These are phyloP conservation scores for Mormyrus lacerda DNA, from an alignment of 2,113 vertebrate species.

Conservation along the genomic window DNA sequence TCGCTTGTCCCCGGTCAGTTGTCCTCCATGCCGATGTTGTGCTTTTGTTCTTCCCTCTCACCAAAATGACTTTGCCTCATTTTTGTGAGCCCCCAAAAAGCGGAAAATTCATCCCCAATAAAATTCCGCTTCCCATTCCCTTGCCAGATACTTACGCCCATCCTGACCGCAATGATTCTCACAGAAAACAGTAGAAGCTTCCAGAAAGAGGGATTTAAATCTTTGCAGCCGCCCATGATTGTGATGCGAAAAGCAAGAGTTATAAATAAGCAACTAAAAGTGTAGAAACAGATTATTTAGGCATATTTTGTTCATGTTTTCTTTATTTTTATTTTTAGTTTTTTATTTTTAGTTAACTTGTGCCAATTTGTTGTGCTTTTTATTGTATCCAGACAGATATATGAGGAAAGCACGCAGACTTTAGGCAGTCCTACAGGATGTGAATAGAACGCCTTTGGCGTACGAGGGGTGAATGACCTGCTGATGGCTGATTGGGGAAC, in stretches of 20 bases:
- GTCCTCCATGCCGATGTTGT: background rate
- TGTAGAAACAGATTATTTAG: background rate
- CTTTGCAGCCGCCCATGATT: background rate
- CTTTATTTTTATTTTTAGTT: background rate
- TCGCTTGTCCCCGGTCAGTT: background rate
- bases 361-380: constrained; percentile 3
- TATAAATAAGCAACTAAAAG: background rate
- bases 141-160: background rate
- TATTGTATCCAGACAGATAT: background rate
- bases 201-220: background rate
- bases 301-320: background rate
- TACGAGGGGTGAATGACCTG: background rate
- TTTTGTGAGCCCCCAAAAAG: background rate
- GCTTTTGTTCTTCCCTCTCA: background rate
- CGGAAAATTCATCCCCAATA: background rate
- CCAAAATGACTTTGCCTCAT: background rate
- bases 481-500: background rate
- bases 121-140: background rate
- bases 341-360: background rate
- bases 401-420: background rate
- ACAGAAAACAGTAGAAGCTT: background rate
- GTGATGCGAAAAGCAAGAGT: background rate
- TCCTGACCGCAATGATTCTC: background rate
- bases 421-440: background rate
- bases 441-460: background rate